phyloP scores from a whole-genome alignment of 2,888 invertebrate genomes.

The Stictocephala bisonia region DNA sequence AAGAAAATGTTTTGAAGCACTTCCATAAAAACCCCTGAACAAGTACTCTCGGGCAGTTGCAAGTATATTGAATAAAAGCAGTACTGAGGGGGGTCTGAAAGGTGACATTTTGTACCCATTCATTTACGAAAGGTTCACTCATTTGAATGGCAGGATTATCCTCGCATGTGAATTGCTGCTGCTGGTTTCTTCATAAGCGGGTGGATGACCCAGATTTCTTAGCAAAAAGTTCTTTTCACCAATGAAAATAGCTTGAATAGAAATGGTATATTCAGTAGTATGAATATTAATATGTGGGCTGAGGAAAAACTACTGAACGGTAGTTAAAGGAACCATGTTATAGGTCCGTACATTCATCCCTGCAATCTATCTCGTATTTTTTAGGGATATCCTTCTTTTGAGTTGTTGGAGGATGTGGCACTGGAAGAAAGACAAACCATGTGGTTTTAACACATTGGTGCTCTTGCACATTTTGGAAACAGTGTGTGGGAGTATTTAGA shows the following conservation, averaged over 20 bases:
- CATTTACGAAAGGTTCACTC: background rate
- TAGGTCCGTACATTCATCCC: background rate
- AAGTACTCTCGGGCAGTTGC: background rate
- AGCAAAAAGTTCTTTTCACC: background rate
- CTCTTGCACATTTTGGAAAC: conserved; percentile 1
- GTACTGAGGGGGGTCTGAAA: background rate
- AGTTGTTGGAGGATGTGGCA: background rate
- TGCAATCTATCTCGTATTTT: conserved; percentile 8
- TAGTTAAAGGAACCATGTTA: background rate
- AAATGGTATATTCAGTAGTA: conserved; percentile 8
- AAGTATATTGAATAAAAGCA: background rate
- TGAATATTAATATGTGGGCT: background rate
- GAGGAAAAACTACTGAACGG: conserved; percentile 7
- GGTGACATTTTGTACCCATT: background rate
- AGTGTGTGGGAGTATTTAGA: conserved; percentile 54
- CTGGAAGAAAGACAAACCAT: background rate
- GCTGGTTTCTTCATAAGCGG: conserved; percentile 5
- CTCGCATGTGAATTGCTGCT: background rate
- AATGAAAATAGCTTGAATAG: background rate
- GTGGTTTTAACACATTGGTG: conserved; percentile 23
- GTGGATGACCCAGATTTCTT: conserved; percentile 8
- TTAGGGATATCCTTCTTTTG: background rate
- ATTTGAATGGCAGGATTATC: background rate
- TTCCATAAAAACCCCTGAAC: background rate
- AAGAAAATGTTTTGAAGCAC: background rate